A percentile compares a stretch with the other conserved stretches of the same genome.
These are phyloP conservation scores for Psammodynastes pulverulentus DNA, from an alignment of 2,113 vertebrate genomes.

Conservation along the genomic window DNA sequence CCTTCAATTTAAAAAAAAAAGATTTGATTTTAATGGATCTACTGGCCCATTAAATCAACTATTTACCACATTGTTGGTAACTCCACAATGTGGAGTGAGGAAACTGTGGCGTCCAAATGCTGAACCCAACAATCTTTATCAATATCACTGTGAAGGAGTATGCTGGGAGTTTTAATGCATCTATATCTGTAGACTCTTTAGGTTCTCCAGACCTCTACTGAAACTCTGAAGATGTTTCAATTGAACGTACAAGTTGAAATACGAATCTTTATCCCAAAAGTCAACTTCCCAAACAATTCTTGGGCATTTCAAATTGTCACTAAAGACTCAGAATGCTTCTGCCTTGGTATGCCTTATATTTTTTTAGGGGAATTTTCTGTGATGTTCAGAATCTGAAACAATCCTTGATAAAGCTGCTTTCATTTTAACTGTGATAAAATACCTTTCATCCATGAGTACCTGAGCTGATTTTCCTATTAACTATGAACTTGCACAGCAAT, in stretches of 20 bases:
- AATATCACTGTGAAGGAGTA: neutral
- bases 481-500: constrained; percentile 23
- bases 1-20: neutral
- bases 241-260: neutral
- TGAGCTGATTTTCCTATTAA: constrained; percentile 48
- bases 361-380: constrained; percentile 35
- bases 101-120: neutral
- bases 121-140: neutral
- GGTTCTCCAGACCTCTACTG: neutral
- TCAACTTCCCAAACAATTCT: neutral
- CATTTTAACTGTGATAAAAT: constrained; percentile 17
- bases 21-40: neutral
- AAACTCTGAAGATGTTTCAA: neutral
- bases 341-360: constrained; percentile 33
- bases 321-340: constrained; percentile 9
- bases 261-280: neutral
- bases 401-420: constrained; percentile 30
- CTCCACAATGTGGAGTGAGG: neutral
- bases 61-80: neutral
- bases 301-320: neutral
- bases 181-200: neutral
- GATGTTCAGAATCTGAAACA: constrained; percentile 30
- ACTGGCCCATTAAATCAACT: neutral
- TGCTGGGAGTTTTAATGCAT: neutral
- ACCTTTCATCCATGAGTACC: neutral